These are phyloP conservation scores for Clunio marinus DNA, from an alignment of 2,888 invertebrate genomes.

Conservation along the genomic window DNA sequence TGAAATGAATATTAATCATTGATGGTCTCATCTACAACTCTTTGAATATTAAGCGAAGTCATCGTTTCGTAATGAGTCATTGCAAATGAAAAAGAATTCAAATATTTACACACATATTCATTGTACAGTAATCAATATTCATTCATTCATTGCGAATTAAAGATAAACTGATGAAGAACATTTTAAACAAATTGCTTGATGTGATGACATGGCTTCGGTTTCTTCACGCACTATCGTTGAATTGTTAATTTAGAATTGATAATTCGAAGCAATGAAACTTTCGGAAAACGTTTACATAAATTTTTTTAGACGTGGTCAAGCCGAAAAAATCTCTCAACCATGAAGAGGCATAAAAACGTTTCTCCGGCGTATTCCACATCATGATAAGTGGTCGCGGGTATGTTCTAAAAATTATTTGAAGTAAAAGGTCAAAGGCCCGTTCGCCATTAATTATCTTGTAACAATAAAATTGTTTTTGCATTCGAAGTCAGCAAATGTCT, in stretches of 20 bases:
- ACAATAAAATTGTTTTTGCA: constrained; percentile 8
- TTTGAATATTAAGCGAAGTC: background rate
- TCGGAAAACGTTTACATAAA: too few species aligned
- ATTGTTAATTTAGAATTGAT: background rate
- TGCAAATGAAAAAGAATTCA: background rate
- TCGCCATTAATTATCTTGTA: background rate
- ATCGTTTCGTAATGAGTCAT: background rate
- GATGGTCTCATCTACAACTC: background rate
- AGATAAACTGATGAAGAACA: background rate
- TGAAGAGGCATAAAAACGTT: background rate
- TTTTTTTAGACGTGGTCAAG: background rate
- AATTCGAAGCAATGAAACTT: too few species aligned
- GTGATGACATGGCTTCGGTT: background rate
- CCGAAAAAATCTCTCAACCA: background rate
- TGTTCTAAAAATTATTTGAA: too few species aligned
- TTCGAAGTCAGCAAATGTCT: background rate
- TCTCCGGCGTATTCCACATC: background rate
- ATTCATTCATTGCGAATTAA: background rate
- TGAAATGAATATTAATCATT: background rate
- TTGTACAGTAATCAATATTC: too few species aligned
- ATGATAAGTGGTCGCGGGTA: constrained; percentile 1
- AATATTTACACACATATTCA: background rate
- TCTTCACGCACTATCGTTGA: background rate
- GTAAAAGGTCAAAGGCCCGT: background rate
- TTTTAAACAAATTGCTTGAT: background rate